Conservation (phyloP, 2,113 vertebrate genomes). For the Symphodus melops region DNA sequence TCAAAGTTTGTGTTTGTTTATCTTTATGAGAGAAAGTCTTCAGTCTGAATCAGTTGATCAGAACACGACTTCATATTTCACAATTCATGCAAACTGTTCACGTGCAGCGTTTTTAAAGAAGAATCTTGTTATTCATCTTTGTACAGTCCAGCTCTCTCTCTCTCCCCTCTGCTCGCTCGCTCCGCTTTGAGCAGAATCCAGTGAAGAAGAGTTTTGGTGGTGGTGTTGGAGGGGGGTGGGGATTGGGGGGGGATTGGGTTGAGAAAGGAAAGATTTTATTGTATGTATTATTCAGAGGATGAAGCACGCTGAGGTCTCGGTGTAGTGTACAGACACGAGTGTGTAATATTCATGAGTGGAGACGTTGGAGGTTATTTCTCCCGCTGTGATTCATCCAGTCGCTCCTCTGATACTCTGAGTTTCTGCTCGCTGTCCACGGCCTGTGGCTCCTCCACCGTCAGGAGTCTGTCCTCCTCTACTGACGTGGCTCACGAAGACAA, state of each 20-base stretch:
- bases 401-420: neutral
- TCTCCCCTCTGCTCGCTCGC: neutral
- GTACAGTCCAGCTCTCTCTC: slow-evolving; percentile 12
- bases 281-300: slow-evolving; percentile 76
- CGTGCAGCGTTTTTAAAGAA: no score
- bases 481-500: slow-evolving; percentile 42
- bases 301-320: slow-evolving; percentile 75
- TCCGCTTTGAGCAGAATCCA: slow-evolving; percentile 37
- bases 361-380: slow-evolving; percentile 61
- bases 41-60: no score
- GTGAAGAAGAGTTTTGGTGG: slow-evolving; percentile 6
- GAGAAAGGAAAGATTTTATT: slow-evolving; percentile 72
- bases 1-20: no score
- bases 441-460: no score
- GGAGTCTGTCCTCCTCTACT: no score
- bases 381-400: slow-evolving; percentile 32
- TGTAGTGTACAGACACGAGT: slow-evolving; percentile 68
- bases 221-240: no score
- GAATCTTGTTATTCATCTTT: no score
- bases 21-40: no score
- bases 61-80: no score
- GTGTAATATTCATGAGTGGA: slow-evolving; percentile 79
- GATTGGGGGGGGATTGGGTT: neutral
- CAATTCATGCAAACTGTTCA: no score
- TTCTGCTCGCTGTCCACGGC: no score